Conservation (phyloP, 1,140 invertebrate genomes). For the Hydropsyche tenuis region DNA sequence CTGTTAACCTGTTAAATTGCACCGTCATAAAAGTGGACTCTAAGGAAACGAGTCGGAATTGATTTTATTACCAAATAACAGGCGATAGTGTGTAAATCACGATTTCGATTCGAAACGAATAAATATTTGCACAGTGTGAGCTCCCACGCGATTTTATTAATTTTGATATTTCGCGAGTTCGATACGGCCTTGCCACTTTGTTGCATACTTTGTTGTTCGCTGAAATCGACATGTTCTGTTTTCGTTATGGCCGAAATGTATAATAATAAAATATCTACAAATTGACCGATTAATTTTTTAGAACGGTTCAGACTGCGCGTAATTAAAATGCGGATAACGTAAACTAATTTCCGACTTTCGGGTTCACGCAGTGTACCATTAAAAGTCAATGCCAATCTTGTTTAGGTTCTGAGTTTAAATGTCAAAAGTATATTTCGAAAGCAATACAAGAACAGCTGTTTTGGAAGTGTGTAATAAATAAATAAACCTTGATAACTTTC, state of each 20-base stretch:
- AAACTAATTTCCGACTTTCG: conserved; percentile 9
- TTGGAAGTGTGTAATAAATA: neutral
- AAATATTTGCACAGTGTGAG: neutral
- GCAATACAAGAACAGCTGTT: neutral
- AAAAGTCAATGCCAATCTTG: conserved; percentile 11
- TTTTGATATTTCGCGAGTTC: neutral
- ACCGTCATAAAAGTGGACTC: neutral
- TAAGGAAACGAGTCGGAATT: neutral
- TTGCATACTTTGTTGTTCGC: neutral
- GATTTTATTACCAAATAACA: conserved; percentile 1
- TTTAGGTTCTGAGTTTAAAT: neutral
- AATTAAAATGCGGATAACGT: neutral
- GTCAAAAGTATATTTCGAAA: neutral
- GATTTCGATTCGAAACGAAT: neutral
- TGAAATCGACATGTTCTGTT: neutral
- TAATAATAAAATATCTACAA: neutral
- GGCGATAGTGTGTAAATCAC: neutral
- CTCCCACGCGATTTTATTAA: conserved; percentile 5
- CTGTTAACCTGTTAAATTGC: conserved; percentile 16
- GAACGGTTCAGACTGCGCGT: neutral
- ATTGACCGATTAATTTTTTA: neutral
- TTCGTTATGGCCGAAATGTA: neutral
- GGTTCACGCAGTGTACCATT: neutral
- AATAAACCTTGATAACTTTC: no score
- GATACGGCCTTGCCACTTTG: neutral